Evolutionary conservation across 1,140 invertebrate genomes (phyloP), one percentile per base, ranked within the genome.

Genomic region (Macrotrachela quadricornifera): DNA sequence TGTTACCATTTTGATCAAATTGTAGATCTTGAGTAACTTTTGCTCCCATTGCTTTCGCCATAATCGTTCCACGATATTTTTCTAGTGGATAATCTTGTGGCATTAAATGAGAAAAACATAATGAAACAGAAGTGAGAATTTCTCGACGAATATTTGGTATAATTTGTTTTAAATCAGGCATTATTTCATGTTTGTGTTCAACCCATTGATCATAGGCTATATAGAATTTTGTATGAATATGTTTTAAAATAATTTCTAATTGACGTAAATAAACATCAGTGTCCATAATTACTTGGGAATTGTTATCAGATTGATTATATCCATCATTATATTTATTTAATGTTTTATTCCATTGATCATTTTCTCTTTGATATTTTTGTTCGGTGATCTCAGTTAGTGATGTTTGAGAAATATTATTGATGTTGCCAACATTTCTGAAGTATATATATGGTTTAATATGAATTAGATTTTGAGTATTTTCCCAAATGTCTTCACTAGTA

Each of bases 401-500:
- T 8, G 8, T 4, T 14, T 62, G 81, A 9, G 79, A 80, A 1
- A 86, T 86, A 16, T 85, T 87, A 74, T 97, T 91, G 54, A 99
- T 99, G 62, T 97, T 90, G 14, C 88, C 92, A 10, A 90, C 94
- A 59, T 91, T 85, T 67, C 82, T 79, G 67, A 97, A 99, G 72
- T 87, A 97, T 59, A 85, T 80, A 69, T 97, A 99, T 0, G 94
- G 91, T 62, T 94, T 86, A 0, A 96, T 90, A 66, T 91, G 87
- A 50, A 99, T 83, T 41, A 96, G 72, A 74, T 95, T 96, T 30
- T 80, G 77, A 38, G 86, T 83, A 68, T 81, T 84, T 62, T 88
- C 84, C 94, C 94, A 99, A 2, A 99, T 92, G 74, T 99, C 92
- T 66, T 95, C 86, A 38, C 94, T 74, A 67, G 99, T 94, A 71